A percentile compares a stretch with the other conserved stretches of the same genome.
phyloP scores from a whole-genome alignment of 2,113 vertebrate species.

The Triplophysa rosa region DNA sequence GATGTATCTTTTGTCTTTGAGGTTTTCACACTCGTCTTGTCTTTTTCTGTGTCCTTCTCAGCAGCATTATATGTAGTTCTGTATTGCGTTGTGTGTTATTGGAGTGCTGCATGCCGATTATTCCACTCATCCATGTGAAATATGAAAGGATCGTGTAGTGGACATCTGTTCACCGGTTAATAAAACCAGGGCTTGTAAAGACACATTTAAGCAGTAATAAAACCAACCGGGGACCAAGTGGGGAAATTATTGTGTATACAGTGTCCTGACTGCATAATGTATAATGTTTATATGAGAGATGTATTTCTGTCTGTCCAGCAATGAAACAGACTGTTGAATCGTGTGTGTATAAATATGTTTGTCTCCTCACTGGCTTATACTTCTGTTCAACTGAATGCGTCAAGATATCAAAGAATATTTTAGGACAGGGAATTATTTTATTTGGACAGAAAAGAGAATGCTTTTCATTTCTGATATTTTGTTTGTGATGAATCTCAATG shows the following conservation, averaged over 20 bases:
- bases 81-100: conserved; percentile 76
- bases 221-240: conserved; percentile 67
- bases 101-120: conserved; percentile 84
- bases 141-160: conserved; percentile 38
- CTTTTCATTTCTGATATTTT: conserved; percentile 90
- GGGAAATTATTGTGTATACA: conserved; percentile 75
- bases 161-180: conserved; percentile 65
- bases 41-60: conserved; percentile 33
- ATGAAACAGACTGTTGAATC: conserved; percentile 75
- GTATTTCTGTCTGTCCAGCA: conserved; percentile 58
- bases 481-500: conserved; percentile 89
- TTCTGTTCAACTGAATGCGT: conserved; percentile 64
- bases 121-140: conserved; percentile 77
- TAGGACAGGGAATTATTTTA: conserved; percentile 60
- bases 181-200: conserved; percentile 66
- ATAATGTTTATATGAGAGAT: conserved; percentile 73
- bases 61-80: conserved; percentile 65
- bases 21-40: conserved; percentile 78
- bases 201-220: conserved; percentile 51
- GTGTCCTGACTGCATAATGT: conserved; percentile 66
- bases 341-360: background rate
- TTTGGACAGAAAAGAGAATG: conserved; percentile 55
- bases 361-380: conserved; percentile 60
- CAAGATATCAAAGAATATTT: conserved; percentile 47
- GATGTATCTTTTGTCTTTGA: conserved; percentile 83